Evolutionary conservation across 2,888 invertebrate species (phyloP), one percentile per base, ranked within the genome.

Genomic region (Nomada fabriciana): DNA sequence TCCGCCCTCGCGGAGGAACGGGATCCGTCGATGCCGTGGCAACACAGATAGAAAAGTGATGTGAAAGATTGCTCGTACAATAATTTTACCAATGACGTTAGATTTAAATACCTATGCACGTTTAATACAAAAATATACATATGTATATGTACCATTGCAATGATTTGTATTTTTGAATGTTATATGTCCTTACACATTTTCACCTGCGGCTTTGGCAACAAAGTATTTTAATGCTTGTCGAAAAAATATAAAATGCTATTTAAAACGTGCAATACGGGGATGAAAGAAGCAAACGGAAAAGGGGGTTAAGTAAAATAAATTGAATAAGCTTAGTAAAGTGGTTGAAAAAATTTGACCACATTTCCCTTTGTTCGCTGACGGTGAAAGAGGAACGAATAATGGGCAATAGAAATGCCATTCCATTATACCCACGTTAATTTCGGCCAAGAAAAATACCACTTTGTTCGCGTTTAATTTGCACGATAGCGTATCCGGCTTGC

Each of bases 321-420:
- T 36, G 42, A 55, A 68, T 42, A n/a, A 18, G 23, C n/a, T 50
- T 23, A 43, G 36, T 18, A 42, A 42, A 68, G 18, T 10, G 76
- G 36, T 70, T 36, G 52, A 47, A 71, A 55, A 76, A 47, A 55
- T 77, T 78, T 61, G 13, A 47, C 76, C 52, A 53, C 29, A 43
- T 57, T 65, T 2, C 4, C 1, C 25, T 61, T 50, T 53, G 59
- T 60, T 15, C 50, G 20, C 15, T 10, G 23, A 42, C 29, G 23
- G 71, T 13, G 64, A 63, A 55, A 42, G 47, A 36, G 57, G 36
- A 60, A 23, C 52, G 77, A 60, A 23, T 76, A 78, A 76, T 67
- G 42, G 47, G 23, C 76, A 76, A 25, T 63, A 53, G 55, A 78
- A 76, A 68, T 67, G 55, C 76, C 20, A 18, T 67, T 75, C 23